phyloP scores from a whole-genome alignment of 1,140 invertebrate genomes.

The Carposina sasakii region DNA sequence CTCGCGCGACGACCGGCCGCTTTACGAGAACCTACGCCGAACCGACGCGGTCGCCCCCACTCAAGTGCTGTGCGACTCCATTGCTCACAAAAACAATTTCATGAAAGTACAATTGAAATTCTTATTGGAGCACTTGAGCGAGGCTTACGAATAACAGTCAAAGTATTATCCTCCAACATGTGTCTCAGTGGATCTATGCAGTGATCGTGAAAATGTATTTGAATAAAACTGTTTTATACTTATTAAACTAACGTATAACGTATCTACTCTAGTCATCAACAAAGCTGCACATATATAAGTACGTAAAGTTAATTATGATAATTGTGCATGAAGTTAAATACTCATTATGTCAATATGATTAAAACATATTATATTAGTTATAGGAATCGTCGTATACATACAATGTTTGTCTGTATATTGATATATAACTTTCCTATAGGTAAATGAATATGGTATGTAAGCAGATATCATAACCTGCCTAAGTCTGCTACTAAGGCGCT shows the following conservation, averaged over 20 bases:
- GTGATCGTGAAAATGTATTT: slow-evolving; percentile 59
- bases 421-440: slow-evolving; percentile 28
- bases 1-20: slow-evolving; percentile 28
- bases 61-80: slow-evolving; percentile 61
- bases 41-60: slow-evolving; percentile 59
- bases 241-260: slow-evolving; percentile 56
- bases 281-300: slow-evolving; percentile 65
- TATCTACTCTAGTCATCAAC: slow-evolving; percentile 72
- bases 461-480: no score
- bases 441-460: no score
- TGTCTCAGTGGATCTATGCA: slow-evolving; percentile 71
- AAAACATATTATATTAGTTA: slow-evolving; percentile 35
- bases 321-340: slow-evolving; percentile 63
- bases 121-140: slow-evolving; percentile 74
- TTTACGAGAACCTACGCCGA: slow-evolving; percentile 62
- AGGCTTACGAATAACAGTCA: slow-evolving; percentile 73
- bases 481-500: no score
- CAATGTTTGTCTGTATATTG: slow-evolving; percentile 54
- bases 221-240: slow-evolving; percentile 64
- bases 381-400: slow-evolving; percentile 37
- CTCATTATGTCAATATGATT: slow-evolving; percentile 54
- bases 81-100: slow-evolving; percentile 65
- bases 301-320: slow-evolving; percentile 32
- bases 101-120: slow-evolving; percentile 73
- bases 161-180: slow-evolving; percentile 64